Conservation (phyloP, 1,140 invertebrate species). For the Drosophila albomicans region DNA sequence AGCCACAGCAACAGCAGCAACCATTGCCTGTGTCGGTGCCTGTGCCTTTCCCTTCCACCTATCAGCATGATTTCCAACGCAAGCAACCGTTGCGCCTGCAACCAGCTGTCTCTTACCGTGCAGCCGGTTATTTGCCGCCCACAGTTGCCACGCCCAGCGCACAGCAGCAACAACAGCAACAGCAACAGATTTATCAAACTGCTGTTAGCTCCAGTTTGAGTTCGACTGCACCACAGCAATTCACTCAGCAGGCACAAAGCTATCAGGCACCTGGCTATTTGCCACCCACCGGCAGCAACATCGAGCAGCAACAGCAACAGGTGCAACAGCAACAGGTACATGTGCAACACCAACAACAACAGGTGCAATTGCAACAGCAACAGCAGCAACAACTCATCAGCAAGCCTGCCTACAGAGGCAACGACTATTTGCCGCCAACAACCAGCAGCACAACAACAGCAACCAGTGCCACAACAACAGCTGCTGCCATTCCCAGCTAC, state of each 20-base stretch:
- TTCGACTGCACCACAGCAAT: constrained; percentile 32
- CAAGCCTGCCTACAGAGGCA: constrained; percentile 18
- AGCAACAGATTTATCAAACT: constrained; percentile 44
- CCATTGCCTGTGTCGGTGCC: constrained; percentile 21
- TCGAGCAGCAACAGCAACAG: constrained; percentile 18
- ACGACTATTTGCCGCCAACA: constrained; percentile 31
- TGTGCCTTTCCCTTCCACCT: constrained; percentile 75
- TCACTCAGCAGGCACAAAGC: constrained; percentile 28
- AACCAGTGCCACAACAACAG: constrained; percentile 23
- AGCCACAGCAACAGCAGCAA: constrained; percentile 10
- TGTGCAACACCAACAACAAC: constrained; percentile 2
- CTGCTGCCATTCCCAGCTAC: constrained; percentile 17
- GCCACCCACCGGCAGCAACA: constrained; percentile 50
- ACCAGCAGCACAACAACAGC: constrained; percentile 24
- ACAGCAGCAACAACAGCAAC: constrained; percentile 30
- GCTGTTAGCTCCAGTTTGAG: constrained; percentile 24
- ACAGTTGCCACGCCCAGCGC: constrained; percentile 36
- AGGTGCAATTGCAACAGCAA: constrained; percentile 1
- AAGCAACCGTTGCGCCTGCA: constrained; percentile 25
- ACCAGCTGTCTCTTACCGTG: constrained; percentile 26
- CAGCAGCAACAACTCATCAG: constrained; percentile 20
- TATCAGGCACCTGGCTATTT: constrained; percentile 65
- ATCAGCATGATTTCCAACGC: constrained; percentile 71
- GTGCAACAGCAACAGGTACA: not conserved
- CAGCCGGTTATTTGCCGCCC: constrained; percentile 49